phyloP scores from a whole-genome alignment of 2,888 invertebrate species.

The Dermolepida albohirtum region DNA sequence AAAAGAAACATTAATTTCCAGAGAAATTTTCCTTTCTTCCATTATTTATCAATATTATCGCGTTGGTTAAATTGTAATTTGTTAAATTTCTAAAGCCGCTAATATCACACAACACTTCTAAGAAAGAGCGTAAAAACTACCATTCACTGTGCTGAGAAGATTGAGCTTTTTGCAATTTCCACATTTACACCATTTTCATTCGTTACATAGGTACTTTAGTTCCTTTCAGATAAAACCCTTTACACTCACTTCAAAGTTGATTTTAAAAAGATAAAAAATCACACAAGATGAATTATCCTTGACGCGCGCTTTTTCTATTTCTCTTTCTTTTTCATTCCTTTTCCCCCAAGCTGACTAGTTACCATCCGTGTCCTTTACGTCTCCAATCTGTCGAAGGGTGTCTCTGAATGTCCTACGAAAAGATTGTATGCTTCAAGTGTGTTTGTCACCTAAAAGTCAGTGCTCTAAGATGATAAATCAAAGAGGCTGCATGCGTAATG shows the following conservation, averaged over 20 bases:
- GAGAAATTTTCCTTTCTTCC: conserved; percentile 45
- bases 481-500: too few species aligned
- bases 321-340: neutral
- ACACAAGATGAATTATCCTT: conserved; percentile 14
- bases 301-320: neutral
- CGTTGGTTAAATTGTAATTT: conserved; percentile 55
- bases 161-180: conserved; percentile 52
- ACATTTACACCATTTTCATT: conserved; percentile 53
- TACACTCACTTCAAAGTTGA: conserved; percentile 40
- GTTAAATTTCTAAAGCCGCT: conserved; percentile 49
- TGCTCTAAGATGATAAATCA: too few species aligned
- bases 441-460: too few species aligned
- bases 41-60: conserved; percentile 55
- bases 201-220: conserved; percentile 49
- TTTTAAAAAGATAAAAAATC: conserved; percentile 35
- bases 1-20: neutral
- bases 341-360: neutral
- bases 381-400: too few species aligned
- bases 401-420: too few species aligned
- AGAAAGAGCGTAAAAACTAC: conserved; percentile 51
- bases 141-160: conserved; percentile 44
- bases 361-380: conserved; percentile 1
- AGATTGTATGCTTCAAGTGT: too few species aligned
- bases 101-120: neutral
- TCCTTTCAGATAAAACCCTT: conserved; percentile 47